Evolutionary conservation across 2,113 vertebrate species (phyloP).

Genomic region (Poecilia latipinna): DNA sequence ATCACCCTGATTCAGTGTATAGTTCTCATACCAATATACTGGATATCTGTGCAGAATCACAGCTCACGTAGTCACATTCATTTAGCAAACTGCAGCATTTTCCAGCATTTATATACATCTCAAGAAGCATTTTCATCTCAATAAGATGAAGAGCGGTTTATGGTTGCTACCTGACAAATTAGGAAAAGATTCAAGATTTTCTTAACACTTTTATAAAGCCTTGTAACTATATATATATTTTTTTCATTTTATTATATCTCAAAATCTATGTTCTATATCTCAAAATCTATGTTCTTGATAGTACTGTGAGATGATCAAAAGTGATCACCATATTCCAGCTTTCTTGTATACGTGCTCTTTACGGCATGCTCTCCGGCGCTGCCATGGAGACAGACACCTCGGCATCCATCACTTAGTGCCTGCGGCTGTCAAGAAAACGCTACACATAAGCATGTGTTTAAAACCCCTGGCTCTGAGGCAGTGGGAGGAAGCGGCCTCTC

Average conservation of each 20-base stretch:
- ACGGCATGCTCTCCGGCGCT: constrained; percentile 40
- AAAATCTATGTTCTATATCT: no score
- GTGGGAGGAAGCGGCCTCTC: constrained; percentile 60
- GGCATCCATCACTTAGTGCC: constrained; percentile 55
- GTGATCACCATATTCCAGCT: constrained; percentile 22
- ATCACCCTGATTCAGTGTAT: neutral
- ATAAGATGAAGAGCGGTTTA: neutral
- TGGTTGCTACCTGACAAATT: neutral
- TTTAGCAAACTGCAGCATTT: constrained; percentile 39
- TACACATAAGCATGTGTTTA: constrained; percentile 63
- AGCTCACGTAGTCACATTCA: constrained; percentile 57
- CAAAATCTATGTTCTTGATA: neutral
- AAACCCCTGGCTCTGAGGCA: constrained; percentile 50
- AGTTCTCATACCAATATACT: constrained; percentile 6
- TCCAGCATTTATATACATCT: neutral
- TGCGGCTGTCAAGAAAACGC: constrained; percentile 60
- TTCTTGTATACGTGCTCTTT: constrained; percentile 42
- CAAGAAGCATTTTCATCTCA: neutral
- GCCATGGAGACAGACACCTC: constrained; percentile 73
- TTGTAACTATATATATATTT: neutral
- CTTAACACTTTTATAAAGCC: neutral
- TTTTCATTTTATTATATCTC: neutral
- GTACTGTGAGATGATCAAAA: constrained; percentile 49
- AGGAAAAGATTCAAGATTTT: neutral
- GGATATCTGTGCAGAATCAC: constrained; percentile 3